Evolutionary conservation across 2,888 invertebrate species (phyloP).

Genomic region (Bursaphelenchus okinawaensis): DNA sequence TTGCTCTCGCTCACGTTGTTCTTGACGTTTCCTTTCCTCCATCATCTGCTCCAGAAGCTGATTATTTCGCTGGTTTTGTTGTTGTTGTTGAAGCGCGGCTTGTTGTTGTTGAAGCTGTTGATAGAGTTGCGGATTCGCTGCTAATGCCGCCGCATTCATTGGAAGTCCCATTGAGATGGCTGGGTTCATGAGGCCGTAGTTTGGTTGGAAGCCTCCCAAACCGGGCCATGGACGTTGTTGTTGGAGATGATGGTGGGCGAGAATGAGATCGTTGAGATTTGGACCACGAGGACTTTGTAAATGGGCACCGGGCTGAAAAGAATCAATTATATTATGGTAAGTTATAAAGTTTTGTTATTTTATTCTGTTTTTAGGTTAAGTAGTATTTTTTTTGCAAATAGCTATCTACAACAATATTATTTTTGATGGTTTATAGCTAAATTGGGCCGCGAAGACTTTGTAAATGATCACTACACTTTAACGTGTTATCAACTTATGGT

Average conservation of each 20-base stretch:
- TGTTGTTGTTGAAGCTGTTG: conserved; percentile 16
- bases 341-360: no score
- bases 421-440: no score
- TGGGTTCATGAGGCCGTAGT: neutral
- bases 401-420: no score
- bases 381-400: no score
- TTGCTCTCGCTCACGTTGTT: neutral
- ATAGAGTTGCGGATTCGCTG: conserved; percentile 12
- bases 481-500: no score
- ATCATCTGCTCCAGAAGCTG: neutral
- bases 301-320: neutral
- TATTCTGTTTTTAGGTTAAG: no score
- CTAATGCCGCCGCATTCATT: neutral
- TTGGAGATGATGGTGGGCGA: neutral
- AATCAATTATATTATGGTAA: no score
- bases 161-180: neutral
- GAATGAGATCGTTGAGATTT: neutral
- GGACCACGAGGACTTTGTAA: neutral
- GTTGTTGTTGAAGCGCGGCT: neutral
- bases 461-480: no score
- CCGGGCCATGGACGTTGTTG: neutral
- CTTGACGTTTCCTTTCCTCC: neutral
- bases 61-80: neutral
- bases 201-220: neutral
- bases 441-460: no score